Conservation (phyloP, 1,140 invertebrate genomes). For the Platyscapa corneri region DNA sequence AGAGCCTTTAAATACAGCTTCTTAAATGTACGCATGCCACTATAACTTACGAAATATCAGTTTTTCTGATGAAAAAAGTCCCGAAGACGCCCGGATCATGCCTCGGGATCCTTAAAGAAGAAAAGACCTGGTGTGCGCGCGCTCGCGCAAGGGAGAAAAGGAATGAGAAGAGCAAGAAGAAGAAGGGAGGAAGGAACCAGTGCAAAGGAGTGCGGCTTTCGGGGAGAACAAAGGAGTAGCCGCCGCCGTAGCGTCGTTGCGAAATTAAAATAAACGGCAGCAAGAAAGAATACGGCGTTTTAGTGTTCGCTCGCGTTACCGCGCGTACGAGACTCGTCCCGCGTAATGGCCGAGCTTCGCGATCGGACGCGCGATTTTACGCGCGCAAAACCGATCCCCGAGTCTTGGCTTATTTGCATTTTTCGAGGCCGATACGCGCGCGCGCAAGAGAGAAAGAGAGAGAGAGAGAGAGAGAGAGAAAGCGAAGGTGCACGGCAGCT, state of each 20-base stretch:
- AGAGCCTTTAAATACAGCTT: conserved; percentile 29
- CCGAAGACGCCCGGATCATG: background rate
- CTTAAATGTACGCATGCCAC: background rate
- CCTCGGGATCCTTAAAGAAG: background rate
- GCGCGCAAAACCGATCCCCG: conserved; percentile 59
- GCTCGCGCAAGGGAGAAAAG: background rate
- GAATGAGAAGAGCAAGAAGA: background rate
- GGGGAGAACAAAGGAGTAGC: conserved; percentile 64
- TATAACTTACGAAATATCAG: conserved; percentile 36
- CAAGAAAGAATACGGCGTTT: conserved; percentile 61
- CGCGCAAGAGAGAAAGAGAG: background rate
- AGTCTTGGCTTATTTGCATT: conserved; percentile 52
- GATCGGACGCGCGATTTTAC: conserved; percentile 57
- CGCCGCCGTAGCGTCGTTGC: conserved; percentile 59
- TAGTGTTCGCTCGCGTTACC: conserved; percentile 38
- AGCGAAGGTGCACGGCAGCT: background rate
- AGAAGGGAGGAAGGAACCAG: conserved; percentile 1
- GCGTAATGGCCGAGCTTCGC: conserved; percentile 55
- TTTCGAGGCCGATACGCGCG: background rate
- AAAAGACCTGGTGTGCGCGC: background rate
- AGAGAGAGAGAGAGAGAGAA: conserved; percentile 3
- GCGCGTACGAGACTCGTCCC: background rate
- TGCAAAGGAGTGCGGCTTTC: background rate
- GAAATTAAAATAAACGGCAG: conserved; percentile 73
- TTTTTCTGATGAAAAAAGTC: conserved; percentile 12